Base-by-base conservation (phyloP, 2,113 vertebrate species). In the Potamarius usumacintae region DNA sequence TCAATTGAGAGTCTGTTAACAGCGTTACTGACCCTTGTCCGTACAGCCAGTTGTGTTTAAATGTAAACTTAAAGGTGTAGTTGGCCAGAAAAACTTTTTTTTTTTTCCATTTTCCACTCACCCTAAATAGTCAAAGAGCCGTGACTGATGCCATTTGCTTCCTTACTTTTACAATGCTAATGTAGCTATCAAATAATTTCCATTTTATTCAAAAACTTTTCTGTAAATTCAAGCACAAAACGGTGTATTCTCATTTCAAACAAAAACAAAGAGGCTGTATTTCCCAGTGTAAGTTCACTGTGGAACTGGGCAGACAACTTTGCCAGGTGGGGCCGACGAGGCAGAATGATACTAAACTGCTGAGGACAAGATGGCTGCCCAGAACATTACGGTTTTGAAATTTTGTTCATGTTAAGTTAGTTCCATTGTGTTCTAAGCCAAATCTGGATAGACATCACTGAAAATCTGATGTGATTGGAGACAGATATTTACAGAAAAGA, bases 41-140 rank as follows among this genome's bases (percentile, higher is more conserved):
- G n/a, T 18, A 22, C 62, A 69, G 27, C 52, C 74, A 60, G 74
- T 48, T 81, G 27, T 30, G 27, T 80, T 57, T 42, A 12, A 18
- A 34, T 71, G 63, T 81, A 86, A 86, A 86, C 77, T 53, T 80
- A 86, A 58, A 60, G 8, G 27, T 80, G 27, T 60, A 12, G 11
- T 78, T 27, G 76, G 25, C 5, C 76, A 78, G 22, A 78, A 5
- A 22, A 20, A 48, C 15, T 1, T 14, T 34, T 34, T 7, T 7
- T 14, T 11, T 0, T 12, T 3, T 3, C 12, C 17, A 42, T 72
- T n/a, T n/a, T n/a, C 50, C 79, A 82, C 57, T 58, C 34, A 12
- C 30, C 27, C 18, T 62, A 42, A 82, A 62, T 30, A 30, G 55
- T 62, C 30, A 7, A 0, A 25, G 79, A 82, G 3, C 30, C 27